Percentiles rank a stretch among this genome's conserved stretches.
phyloP scores from a whole-genome alignment of 2,888 invertebrate genomes.

The Crepidodera aurea region DNA sequence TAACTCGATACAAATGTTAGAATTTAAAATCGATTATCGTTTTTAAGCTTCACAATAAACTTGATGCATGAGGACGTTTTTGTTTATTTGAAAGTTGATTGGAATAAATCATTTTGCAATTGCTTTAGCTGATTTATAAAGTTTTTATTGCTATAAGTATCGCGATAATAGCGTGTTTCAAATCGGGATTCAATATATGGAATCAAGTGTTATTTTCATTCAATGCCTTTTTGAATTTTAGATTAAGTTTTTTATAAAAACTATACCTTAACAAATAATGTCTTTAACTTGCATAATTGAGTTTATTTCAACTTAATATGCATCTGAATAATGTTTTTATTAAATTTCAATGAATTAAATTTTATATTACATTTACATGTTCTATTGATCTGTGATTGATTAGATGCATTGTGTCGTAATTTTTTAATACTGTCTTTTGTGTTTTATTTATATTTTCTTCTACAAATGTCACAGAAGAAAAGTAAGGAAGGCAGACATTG shows the following conservation, averaged over 20 bases:
- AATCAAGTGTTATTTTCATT: not conserved
- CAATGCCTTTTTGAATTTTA: not conserved
- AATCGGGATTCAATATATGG: not conserved
- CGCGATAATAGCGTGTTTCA: not conserved
- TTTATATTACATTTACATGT: too few species aligned
- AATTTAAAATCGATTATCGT: constrained; percentile 35
- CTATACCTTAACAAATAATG: not conserved
- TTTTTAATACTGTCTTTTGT: too few species aligned
- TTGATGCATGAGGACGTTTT: constrained; percentile 1
- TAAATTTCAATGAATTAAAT: too few species aligned
- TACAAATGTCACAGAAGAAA: too few species aligned
- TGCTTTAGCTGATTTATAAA: not conserved
- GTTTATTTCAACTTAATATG: too few species aligned
- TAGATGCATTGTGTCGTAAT: too few species aligned
- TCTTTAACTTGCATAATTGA: not conserved
- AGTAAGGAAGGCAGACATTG: too few species aligned
- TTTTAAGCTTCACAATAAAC: constrained; percentile 17
- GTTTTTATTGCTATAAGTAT: not conserved
- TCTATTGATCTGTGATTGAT: too few species aligned
- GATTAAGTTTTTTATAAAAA: constrained; percentile 1
- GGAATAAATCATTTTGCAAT: constrained; percentile 11
- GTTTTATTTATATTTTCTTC: too few species aligned
- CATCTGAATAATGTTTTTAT: too few species aligned
- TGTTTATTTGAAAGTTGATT: constrained; percentile 12
- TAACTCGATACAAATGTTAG: constrained; percentile 31